These are phyloP conservation scores for Drosophila demipolita DNA, from an alignment of 2,888 invertebrate species.

Conservation along the genomic window DNA sequence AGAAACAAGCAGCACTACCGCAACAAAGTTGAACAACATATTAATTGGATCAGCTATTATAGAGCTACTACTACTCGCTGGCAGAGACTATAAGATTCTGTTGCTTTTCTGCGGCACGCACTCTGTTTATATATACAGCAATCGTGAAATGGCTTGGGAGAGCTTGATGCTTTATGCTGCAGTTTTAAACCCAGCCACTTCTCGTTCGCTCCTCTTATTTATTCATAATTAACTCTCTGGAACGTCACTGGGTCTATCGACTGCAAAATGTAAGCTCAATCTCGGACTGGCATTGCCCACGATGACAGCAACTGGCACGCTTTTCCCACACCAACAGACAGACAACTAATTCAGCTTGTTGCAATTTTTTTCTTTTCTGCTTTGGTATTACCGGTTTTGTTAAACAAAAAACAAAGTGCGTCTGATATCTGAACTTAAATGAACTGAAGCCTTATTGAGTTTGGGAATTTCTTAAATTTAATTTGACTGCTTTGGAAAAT, in stretches of 20 bases:
- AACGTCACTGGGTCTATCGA: conserved; percentile 3
- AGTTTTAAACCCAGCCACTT: not conserved
- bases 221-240: not conserved
- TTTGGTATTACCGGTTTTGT: conserved; percentile 54
- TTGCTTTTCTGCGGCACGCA: conserved; percentile 13
- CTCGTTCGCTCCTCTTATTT: not conserved
- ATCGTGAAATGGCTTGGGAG: not conserved
- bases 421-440: conserved; percentile 12
- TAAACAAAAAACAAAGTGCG: not conserved
- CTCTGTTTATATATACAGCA: conserved; percentile 44
- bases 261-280: conserved; percentile 2
- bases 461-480: conserved; percentile 49
- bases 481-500: not conserved
- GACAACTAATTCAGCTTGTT: conserved; percentile 1
- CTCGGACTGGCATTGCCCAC: conserved; percentile 35
- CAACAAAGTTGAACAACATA: conserved; percentile 34
- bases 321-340: conserved; percentile 9
- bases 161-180: not conserved
- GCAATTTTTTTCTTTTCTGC: conserved; percentile 4
- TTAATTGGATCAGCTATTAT: conserved; percentile 40
- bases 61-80: conserved; percentile 15
- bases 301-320: conserved; percentile 17
- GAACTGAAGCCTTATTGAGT: conserved; percentile 17
- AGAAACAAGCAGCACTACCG: conserved; percentile 27
- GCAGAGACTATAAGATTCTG: conserved; percentile 54